Percentiles rank a stretch among this genome's conserved stretches.
These are phyloP conservation scores for Remorina albescens DNA, from an alignment of 2,797 vertebrate genomes.

Conservation along the genomic window DNA sequence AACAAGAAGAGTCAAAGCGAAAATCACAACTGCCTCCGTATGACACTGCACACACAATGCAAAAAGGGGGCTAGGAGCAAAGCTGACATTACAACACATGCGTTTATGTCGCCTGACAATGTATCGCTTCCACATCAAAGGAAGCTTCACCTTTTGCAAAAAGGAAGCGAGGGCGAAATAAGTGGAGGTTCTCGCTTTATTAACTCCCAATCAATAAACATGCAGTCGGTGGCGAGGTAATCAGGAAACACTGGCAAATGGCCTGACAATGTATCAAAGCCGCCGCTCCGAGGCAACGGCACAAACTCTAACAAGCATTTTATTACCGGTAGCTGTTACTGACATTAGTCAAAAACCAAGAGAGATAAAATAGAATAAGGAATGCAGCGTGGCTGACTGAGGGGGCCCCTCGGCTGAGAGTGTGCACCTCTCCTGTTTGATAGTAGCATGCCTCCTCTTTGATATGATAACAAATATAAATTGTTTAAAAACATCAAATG, in stretches of 20 bases:
- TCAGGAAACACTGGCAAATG: conserved; percentile 98
- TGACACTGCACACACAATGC: conserved; percentile 20
- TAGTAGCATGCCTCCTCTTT: conserved; percentile 95
- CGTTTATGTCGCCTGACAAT: conserved; percentile 77
- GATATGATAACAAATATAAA: conserved; percentile 99
- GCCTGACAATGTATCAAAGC: conserved; percentile 99
- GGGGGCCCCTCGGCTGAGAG: conserved; percentile 92
- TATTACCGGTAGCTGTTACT: conserved; percentile 99
- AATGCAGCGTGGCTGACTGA: conserved; percentile 87
- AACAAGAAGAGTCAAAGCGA: conserved; percentile 47
- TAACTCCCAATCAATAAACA: conserved; percentile 99
- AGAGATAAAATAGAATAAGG: conserved; percentile 99
- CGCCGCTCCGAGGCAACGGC: conserved; percentile 93
- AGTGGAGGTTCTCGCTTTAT: conserved; percentile 90
- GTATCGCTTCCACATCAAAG: conserved; percentile 94
- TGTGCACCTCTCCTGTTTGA: conserved; percentile 91
- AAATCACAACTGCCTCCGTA: conserved; percentile 14
- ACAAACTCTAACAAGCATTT: conserved; percentile 98
- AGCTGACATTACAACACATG: conserved; percentile 70
- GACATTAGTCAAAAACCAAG: conserved; percentile 99
- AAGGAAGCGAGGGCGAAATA: conserved; percentile 83
- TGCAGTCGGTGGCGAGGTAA: conserved; percentile 94
- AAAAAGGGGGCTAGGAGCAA: conserved; percentile 50
- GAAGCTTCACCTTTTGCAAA: conserved; percentile 87
- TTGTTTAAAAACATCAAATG: conserved; percentile 98